Conservation (phyloP, 2,888 invertebrate species). For the Actias luna region DNA sequence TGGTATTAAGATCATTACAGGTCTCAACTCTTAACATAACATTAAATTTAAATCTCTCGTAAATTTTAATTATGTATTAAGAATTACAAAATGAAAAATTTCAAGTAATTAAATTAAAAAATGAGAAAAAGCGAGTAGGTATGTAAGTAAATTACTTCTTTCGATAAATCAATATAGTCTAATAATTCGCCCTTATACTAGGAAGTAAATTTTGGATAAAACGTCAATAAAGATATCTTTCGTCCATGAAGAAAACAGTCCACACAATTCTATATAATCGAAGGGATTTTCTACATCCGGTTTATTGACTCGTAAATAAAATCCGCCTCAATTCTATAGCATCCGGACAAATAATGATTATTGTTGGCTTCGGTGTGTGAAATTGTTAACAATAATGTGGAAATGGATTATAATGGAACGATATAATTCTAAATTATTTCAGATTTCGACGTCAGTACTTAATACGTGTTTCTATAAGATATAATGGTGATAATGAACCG, state of each 20-base stretch:
- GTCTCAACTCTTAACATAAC: no score
- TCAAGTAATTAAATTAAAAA: no score
- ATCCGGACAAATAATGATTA: constrained; percentile 43
- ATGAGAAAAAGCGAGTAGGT: background rate
- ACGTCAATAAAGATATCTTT: constrained; percentile 19
- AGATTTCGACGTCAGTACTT: no score
- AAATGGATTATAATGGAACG: background rate
- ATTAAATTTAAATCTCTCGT: no score
- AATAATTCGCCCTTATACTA: background rate
- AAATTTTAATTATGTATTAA: no score
- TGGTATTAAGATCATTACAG: no score
- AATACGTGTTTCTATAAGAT: no score
- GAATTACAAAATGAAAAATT: no score
- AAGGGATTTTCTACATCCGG: constrained; percentile 38
- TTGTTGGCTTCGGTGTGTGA: constrained; percentile 7
- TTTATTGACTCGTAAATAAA: constrained; percentile 53
- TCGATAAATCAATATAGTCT: background rate
- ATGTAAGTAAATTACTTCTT: background rate
- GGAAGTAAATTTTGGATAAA: constrained; percentile 25
- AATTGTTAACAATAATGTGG: constrained; percentile 2
- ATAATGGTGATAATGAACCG: no score
- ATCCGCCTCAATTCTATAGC: constrained; percentile 36
- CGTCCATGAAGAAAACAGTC: background rate
- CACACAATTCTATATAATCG: constrained; percentile 35
- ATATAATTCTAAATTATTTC: no score